Evolutionary conservation across 2,113 vertebrate species (phyloP).

Genomic region (Apus apus): DNA sequence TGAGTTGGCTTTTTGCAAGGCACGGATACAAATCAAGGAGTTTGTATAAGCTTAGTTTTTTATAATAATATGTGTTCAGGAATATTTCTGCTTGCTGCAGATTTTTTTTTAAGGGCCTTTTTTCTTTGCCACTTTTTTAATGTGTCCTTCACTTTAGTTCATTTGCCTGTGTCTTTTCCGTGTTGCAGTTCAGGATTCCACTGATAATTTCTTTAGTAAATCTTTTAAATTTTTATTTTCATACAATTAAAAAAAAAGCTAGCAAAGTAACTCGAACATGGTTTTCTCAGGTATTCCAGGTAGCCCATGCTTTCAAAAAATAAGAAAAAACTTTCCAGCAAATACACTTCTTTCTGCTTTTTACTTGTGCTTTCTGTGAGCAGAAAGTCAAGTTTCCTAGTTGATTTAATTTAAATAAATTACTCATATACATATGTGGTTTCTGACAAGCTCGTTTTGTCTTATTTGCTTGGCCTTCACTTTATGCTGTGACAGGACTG

Average conservation of each 20-base stretch:
- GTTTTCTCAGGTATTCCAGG: neutral
- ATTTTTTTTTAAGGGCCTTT: neutral
- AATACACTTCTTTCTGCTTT: neutral
- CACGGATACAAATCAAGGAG: constrained; percentile 61
- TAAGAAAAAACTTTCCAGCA: neutral
- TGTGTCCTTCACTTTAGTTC: neutral
- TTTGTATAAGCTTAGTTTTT: constrained; percentile 54
- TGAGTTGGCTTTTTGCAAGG: constrained; percentile 54
- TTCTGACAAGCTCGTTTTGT: neutral
- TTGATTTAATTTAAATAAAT: neutral
- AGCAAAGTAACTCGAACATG: neutral
- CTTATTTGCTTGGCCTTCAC: neutral
- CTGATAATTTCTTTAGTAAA: neutral
- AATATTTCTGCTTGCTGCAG: constrained; percentile 13
- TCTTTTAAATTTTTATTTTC: neutral
- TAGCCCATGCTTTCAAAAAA: neutral
- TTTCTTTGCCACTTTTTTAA: neutral
- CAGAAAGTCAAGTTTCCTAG: neutral
- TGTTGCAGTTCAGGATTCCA: neutral
- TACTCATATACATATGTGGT: neutral
- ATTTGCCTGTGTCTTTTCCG: neutral
- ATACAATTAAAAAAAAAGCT: neutral
- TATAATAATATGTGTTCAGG: constrained; percentile 12
- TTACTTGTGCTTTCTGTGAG: neutral
- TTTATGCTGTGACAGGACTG: neutral